A percentile compares a stretch with the other conserved stretches of the same genome.
Evolutionary conservation across 2,113 vertebrate genomes (phyloP).

Genomic region (Xiphophorus couchianus): DNA sequence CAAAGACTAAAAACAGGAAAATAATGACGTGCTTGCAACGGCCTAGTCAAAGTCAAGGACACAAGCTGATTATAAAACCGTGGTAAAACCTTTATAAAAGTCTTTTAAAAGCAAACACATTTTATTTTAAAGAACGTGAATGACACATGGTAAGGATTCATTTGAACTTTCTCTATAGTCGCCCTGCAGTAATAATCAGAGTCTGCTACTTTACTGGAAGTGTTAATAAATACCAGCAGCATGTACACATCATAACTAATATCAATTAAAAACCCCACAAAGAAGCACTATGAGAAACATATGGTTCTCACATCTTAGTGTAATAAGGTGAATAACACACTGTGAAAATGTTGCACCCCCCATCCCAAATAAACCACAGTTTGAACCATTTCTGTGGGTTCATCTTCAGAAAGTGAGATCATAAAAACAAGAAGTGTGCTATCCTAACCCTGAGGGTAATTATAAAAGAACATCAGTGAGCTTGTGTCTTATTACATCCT

Average conservation of each 20-base stretch:
- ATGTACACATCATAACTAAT: slow-evolving; percentile 16
- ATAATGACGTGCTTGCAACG: no score
- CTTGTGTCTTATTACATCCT: slow-evolving; percentile 49
- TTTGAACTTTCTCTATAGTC: neutral
- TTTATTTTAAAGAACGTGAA: neutral
- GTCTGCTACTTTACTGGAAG: slow-evolving; percentile 19
- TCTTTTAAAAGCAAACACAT: neutral
- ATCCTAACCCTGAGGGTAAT: slow-evolving; percentile 12
- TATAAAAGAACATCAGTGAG: slow-evolving; percentile 16
- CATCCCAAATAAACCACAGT: slow-evolving; percentile 1
- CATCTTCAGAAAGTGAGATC: slow-evolving; percentile 21
- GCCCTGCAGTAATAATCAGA: neutral
- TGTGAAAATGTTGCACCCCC: neutral
- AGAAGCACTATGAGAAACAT: slow-evolving; percentile 16
- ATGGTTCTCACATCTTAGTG: slow-evolving; percentile 35
- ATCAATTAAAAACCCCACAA: slow-evolving; percentile 25
- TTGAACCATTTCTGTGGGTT: slow-evolving; percentile 20
- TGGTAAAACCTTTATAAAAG: neutral
- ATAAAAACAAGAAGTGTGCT: slow-evolving; percentile 15
- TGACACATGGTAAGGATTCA: neutral
- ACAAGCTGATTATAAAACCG: no score
- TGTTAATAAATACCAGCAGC: slow-evolving; percentile 31
- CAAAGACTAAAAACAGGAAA: no score
- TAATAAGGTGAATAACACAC: slow-evolving; percentile 28
- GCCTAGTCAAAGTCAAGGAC: no score